Evolutionary conservation across 2,113 vertebrate species (phyloP).

Genomic region (Oxyruncus cristatus): DNA sequence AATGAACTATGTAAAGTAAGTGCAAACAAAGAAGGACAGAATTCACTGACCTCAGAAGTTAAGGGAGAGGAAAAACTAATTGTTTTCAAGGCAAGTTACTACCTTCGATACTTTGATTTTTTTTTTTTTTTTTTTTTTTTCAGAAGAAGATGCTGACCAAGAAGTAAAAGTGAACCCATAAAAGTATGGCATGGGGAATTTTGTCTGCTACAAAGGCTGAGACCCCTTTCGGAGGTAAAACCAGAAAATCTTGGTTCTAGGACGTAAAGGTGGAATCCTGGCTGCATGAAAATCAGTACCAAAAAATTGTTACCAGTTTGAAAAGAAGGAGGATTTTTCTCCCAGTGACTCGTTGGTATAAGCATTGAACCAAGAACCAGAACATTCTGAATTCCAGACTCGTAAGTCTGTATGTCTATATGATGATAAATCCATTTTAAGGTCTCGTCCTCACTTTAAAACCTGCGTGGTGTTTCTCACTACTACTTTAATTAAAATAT

Average conservation of each 20-base stretch:
- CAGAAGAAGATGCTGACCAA: not conserved
- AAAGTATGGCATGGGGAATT: not conserved
- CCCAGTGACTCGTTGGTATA: not conserved
- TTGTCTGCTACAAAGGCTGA: not conserved
- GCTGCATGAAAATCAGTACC: not conserved
- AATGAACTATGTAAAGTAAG: not conserved
- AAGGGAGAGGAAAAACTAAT: not conserved
- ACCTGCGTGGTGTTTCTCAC: not conserved
- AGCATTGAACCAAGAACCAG: not conserved
- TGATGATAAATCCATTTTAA: not conserved
- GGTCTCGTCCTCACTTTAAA: not conserved
- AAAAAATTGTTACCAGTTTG: not conserved
- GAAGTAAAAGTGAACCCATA: not conserved
- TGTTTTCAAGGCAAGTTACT: not conserved
- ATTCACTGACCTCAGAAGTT: not conserved
- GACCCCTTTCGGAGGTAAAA: not conserved
- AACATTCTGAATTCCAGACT: not conserved
- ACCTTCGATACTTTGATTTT: not conserved
- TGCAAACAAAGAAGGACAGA: not conserved
- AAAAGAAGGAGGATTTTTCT: not conserved
- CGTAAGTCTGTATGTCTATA: fast-evolving
- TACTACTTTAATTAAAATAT: not conserved
- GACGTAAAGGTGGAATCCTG: not conserved
- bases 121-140: no score
- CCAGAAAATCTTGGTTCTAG: not conserved